Evolutionary conservation across 2,113 vertebrate species (phyloP).

Genomic region (Cyprinodon variegatus): DNA sequence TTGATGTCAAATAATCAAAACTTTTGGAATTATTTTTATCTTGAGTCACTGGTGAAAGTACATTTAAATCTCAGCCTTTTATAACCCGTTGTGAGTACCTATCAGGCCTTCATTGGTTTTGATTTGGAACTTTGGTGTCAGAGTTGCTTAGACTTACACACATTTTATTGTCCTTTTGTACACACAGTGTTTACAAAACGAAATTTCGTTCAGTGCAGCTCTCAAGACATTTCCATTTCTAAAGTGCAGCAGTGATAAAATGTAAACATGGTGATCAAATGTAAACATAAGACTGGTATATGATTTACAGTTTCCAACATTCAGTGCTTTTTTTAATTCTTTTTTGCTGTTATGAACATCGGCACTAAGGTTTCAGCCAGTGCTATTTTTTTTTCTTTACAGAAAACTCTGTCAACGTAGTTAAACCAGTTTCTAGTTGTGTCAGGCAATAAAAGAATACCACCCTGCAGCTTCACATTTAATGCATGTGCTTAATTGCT

Average conservation of each 20-base stretch:
- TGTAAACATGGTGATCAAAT: too few relatives aligned
- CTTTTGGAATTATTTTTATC: neutral
- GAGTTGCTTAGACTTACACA: neutral
- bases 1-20: neutral
- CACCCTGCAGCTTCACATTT: neutral
- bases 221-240: too few relatives aligned
- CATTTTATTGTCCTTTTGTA: too few relatives aligned
- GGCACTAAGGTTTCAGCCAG: constrained; percentile 23
- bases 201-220: too few relatives aligned
- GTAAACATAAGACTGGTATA: too few relatives aligned
- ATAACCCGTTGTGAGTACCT: neutral
- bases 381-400: constrained; percentile 48
- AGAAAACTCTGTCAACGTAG: neutral
- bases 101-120: neutral
- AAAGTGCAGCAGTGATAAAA: too few relatives aligned
- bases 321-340: too few relatives aligned
- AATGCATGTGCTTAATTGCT: constrained; percentile 15
- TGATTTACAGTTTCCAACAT: too few relatives aligned
- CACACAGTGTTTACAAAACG: too few relatives aligned
- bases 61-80: neutral
- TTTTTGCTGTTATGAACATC: neutral
- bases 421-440: constrained; percentile 9
- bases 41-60: neutral
- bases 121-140: constrained; percentile 4
- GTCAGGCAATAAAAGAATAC: neutral